Percentiles rank a stretch among this genome's conserved stretches.
These are phyloP conservation scores for Eulacestoma nigropectus DNA, from an alignment of 2,113 vertebrate species.

Conservation along the genomic window DNA sequence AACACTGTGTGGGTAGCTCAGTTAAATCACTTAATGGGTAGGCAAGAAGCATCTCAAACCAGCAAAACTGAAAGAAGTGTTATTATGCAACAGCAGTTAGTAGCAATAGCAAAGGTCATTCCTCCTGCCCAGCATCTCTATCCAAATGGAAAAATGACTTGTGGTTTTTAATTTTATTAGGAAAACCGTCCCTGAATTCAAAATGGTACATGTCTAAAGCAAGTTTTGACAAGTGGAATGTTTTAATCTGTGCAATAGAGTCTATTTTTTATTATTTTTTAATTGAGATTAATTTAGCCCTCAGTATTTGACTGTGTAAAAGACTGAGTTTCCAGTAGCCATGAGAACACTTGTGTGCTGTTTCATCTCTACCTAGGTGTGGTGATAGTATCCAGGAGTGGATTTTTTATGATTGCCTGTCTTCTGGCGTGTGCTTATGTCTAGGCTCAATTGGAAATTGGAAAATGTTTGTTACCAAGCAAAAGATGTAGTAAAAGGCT, in stretches of 20 bases:
- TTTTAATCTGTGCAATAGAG: neutral
- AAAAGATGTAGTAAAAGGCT: neutral
- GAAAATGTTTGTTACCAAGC: neutral
- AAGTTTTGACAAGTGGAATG: neutral
- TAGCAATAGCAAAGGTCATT: neutral
- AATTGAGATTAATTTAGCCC: neutral
- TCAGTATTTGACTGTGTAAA: neutral
- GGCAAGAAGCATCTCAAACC: slow-evolving; percentile 6
- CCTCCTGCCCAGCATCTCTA: neutral
- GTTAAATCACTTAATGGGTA: neutral
- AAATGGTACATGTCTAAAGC: neutral
- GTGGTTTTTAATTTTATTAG: neutral
- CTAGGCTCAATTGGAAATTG: neutral
- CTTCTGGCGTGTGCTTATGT: neutral
- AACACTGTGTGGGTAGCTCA: slow-evolving; percentile 5
- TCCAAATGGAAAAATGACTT: neutral
- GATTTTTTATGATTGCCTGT: neutral
- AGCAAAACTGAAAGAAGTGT: neutral
- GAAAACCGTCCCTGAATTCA: neutral
- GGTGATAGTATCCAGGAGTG: neutral
- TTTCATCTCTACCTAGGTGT: neutral
- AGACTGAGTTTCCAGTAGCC: neutral
- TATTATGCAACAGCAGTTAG: neutral
- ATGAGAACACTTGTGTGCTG: neutral
- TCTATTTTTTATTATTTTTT: neutral